These are phyloP conservation scores for Drosophila borborema DNA, from an alignment of 2,888 invertebrate species.

Conservation along the genomic window DNA sequence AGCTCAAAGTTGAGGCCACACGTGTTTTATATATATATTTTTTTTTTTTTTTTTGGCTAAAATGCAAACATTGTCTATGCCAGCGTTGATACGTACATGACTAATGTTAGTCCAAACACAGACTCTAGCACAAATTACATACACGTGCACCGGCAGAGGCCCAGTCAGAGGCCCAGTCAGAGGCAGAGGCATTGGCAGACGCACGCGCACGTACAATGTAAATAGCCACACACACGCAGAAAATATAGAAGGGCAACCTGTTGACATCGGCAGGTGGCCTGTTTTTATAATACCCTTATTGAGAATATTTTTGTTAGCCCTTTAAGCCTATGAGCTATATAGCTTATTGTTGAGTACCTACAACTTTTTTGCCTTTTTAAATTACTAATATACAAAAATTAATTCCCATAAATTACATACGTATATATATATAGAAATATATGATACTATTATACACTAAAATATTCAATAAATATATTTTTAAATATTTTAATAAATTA, in stretches of 20 bases:
- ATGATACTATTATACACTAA: no score
- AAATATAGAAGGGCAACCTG: slow-evolving; percentile 61
- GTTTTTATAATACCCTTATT: slow-evolving; percentile 11
- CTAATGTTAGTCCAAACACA: slow-evolving; percentile 43
- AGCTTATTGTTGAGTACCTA: not conserved
- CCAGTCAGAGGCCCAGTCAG: slow-evolving; percentile 4
- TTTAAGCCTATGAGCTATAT: not conserved
- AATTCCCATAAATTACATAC: no score
- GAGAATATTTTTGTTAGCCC: not conserved
- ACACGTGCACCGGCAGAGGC: slow-evolving; percentile 13
- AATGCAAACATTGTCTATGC: slow-evolving; percentile 56
- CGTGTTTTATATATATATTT: slow-evolving; percentile 24
- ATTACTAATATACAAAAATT: no score
- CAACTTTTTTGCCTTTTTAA: not conserved
- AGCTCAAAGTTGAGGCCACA: slow-evolving; percentile 34
- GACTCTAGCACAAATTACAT: slow-evolving; percentile 15
- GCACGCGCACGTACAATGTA: slow-evolving; percentile 35
- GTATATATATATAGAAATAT: no score
- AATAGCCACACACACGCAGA: slow-evolving; percentile 25
- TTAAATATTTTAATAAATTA: no score
- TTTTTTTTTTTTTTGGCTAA: slow-evolving; percentile 14
- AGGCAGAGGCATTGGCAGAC: slow-evolving; percentile 22
- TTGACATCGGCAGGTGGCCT: slow-evolving; percentile 57
- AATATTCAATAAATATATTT: no score
- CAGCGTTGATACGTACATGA: slow-evolving; percentile 39